A percentile compares a stretch with the other conserved stretches of the same genome.
Conservation (phyloP, 2,888 invertebrate species). For the Megalurothrips usitatus region DNA sequence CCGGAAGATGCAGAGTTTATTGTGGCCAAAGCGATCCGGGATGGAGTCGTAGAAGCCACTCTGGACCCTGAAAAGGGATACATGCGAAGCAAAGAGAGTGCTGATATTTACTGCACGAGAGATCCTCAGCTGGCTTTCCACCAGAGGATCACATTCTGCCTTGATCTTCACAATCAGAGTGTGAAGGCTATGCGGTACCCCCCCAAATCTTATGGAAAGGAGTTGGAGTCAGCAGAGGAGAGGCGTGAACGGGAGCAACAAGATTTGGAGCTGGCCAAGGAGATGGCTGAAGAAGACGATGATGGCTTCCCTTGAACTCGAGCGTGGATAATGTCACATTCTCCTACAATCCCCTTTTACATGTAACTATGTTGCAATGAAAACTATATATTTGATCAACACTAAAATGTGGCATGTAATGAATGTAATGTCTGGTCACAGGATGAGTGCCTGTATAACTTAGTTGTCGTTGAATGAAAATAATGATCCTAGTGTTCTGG, state of each 20-base stretch:
- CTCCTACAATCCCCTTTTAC: too few relatives aligned
- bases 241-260: constrained; percentile 94
- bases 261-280: constrained; percentile 98
- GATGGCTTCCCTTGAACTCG: constrained; percentile 50
- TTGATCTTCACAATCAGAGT: constrained; percentile 97
- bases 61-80: constrained; percentile 93
- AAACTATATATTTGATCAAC: too few relatives aligned
- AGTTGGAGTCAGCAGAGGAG: constrained; percentile 95
- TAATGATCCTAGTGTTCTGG: too few relatives aligned
- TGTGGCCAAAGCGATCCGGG: constrained; percentile 95
- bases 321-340: too few relatives aligned
- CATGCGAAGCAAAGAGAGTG: constrained; percentile 96
- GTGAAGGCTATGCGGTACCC: constrained; percentile 99
- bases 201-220: constrained; percentile 97
- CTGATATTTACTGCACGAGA: constrained; percentile 92
- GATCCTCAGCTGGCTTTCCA: constrained; percentile 96
- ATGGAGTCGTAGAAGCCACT: constrained; percentile 97
- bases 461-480: too few relatives aligned
- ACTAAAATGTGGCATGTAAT: too few relatives aligned
- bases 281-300: constrained; percentile 99
- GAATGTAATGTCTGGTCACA: too few relatives aligned
- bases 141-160: constrained; percentile 93
- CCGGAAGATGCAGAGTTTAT: constrained; percentile 99
- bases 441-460: too few relatives aligned
- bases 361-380: too few relatives aligned